phyloP scores from a whole-genome alignment of 2,888 invertebrate genomes.

The Biston betularia region DNA sequence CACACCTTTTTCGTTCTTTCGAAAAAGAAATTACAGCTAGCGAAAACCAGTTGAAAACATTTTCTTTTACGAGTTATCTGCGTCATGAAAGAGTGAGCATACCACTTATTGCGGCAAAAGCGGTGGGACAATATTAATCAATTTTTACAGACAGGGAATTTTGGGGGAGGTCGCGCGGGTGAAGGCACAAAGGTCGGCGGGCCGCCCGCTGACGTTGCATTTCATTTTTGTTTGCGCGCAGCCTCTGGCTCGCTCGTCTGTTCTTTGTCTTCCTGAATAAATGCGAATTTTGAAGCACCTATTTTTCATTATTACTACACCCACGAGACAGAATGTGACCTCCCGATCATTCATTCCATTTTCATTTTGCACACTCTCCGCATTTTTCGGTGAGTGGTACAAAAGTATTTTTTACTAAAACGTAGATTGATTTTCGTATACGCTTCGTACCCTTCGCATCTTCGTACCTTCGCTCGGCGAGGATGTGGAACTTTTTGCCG shows the following conservation, averaged over 20 bases:
- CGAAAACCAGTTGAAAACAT: conserved; percentile 63
- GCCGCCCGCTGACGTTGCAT: conserved; percentile 76
- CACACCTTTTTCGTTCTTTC: conserved; percentile 58
- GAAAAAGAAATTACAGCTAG: conserved; percentile 60
- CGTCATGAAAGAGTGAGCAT: conserved; percentile 63
- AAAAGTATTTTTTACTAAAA: conserved; percentile 42
- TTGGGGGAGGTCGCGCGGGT: conserved; percentile 64
- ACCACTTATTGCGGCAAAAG: conserved; percentile 68
- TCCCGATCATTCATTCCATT: conserved; percentile 53
- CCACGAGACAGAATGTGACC: conserved; percentile 58
- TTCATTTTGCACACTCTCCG: conserved; percentile 46
- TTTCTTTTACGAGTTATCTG: conserved; percentile 65
- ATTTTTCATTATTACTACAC: conserved; percentile 71
- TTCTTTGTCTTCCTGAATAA: conserved; percentile 77
- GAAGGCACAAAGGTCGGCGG: conserved; percentile 71
- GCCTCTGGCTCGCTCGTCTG: conserved; percentile 66
- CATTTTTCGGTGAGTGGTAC: conserved; percentile 38
- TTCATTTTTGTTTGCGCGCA: conserved; percentile 77
- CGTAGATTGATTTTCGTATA: conserved; percentile 50
- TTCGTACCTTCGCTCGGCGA: too few species aligned
- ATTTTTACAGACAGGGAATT: conserved; percentile 77
- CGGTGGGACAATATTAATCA: conserved; percentile 78
- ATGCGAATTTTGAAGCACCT: conserved; percentile 73
- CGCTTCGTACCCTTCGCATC: conserved; percentile 10
- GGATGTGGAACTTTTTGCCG: too few species aligned